phyloP scores from a whole-genome alignment of 2,888 invertebrate genomes.

The Ptilodon capucinus region DNA sequence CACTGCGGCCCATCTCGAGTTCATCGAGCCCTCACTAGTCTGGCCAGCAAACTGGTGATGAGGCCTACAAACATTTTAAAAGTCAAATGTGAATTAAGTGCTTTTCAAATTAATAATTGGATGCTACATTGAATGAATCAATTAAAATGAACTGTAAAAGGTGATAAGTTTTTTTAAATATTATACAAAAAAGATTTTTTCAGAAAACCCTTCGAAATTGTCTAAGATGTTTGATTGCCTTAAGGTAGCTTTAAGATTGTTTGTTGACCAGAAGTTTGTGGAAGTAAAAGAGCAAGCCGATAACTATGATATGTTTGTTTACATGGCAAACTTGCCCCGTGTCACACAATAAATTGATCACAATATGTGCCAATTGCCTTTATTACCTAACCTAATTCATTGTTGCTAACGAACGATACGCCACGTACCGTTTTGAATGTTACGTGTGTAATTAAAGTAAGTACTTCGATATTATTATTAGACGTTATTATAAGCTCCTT shows the following conservation, averaged over 20 bases:
- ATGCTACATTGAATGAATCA: no score
- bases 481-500: neutral
- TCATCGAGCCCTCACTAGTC: slow-evolving; percentile 19
- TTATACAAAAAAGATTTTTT: no score
- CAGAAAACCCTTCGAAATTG: neutral
- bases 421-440: slow-evolving; percentile 16
- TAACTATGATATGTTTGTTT: slow-evolving; percentile 22
- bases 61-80: neutral
- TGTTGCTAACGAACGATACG: slow-evolving; percentile 6
- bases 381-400: slow-evolving; percentile 16
- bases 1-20: slow-evolving; percentile 51
- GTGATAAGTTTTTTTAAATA: no score
- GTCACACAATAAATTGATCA: slow-evolving; percentile 50
- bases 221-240: neutral
- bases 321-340: slow-evolving; percentile 30
- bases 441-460: neutral
- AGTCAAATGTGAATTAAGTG: neutral
- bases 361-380: slow-evolving; percentile 50
- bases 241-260: neutral
- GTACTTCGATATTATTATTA: neutral
- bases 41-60: neutral
- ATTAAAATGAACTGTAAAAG: no score
- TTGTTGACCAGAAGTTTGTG: slow-evolving; percentile 4
- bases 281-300: neutral
- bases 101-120: no score